These are phyloP conservation scores for Spodoptera littoralis DNA, from an alignment of 2,888 invertebrate species.

Conservation along the genomic window DNA sequence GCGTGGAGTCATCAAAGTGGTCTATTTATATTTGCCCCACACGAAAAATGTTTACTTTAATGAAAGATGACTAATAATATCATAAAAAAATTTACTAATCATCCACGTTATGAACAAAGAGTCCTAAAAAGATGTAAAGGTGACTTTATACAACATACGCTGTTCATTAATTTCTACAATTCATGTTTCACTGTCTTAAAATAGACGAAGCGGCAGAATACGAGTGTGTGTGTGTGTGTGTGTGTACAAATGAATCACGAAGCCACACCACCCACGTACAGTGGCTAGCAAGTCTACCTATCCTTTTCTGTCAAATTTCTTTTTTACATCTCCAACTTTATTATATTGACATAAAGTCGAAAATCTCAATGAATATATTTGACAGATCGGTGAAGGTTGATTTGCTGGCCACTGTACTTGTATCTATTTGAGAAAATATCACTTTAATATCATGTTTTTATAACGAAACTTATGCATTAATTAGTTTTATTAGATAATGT, in stretches of 20 bases:
- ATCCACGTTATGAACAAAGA: background rate
- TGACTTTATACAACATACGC: background rate
- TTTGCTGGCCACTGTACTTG: background rate
- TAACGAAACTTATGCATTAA: too few relatives aligned
- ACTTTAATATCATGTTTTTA: constrained; percentile 12
- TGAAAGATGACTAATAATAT: constrained; percentile 7
- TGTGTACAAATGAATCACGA: constrained; percentile 33
- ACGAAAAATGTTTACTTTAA: constrained; percentile 10
- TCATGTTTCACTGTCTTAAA: constrained; percentile 28
- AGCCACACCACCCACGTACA: constrained; percentile 8
- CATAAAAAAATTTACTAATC: constrained; percentile 8
- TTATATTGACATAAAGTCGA: too few relatives aligned
- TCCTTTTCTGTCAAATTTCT: too few relatives aligned
- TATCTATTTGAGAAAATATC: constrained; percentile 5
- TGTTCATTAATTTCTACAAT: constrained; percentile 16
- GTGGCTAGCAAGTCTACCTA: too few relatives aligned
- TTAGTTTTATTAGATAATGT: too few relatives aligned
- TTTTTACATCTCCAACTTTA: too few relatives aligned
- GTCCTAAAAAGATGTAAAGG: background rate
- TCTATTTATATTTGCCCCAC: constrained; percentile 27
- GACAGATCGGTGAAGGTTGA: too few relatives aligned
- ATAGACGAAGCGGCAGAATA: constrained; percentile 34
- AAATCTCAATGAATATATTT: too few relatives aligned
- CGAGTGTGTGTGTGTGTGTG: background rate
- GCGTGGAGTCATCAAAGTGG: constrained; percentile 35